These are phyloP conservation scores for Lycaena phlaeas DNA, from an alignment of 2,888 invertebrate genomes.

Conservation along the genomic window DNA sequence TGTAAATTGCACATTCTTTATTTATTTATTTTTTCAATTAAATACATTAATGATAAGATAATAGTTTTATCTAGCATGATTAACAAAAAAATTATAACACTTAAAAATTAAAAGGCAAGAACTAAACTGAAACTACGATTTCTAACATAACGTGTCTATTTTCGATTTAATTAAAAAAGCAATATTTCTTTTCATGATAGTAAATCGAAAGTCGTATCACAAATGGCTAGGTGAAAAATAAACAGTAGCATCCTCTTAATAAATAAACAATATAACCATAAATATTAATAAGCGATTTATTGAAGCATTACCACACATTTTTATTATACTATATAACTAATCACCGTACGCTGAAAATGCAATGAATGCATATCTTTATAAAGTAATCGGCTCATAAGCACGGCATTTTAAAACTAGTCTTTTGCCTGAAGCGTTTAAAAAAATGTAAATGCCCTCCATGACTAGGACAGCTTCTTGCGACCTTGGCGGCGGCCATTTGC, in stretches of 20 bases:
- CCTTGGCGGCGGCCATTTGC: slow-evolving; percentile 66
- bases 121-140: no score
- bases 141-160: no score
- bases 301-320: slow-evolving; percentile 20
- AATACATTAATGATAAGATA: no score
- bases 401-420: slow-evolving; percentile 31
- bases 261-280: not conserved
- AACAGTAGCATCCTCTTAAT: slow-evolving; percentile 18
- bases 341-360: slow-evolving; percentile 18
- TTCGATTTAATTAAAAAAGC: no score
- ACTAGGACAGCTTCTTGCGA: slow-evolving; percentile 70
- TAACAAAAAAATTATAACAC: no score
- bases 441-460: slow-evolving; percentile 66
- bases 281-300: slow-evolving; percentile 25
- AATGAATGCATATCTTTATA: slow-evolving; percentile 21
- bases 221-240: not conserved
- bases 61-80: no score
- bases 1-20: not conserved
- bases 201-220: not conserved
- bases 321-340: slow-evolving; percentile 17
- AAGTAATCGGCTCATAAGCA: slow-evolving; percentile 20
- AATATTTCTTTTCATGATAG: no score
- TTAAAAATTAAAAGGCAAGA: no score
- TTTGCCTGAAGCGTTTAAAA: slow-evolving; percentile 44
- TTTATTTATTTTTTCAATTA: not conserved